Conservation (phyloP, 2,888 invertebrate genomes). For the Lymantria monacha region DNA sequence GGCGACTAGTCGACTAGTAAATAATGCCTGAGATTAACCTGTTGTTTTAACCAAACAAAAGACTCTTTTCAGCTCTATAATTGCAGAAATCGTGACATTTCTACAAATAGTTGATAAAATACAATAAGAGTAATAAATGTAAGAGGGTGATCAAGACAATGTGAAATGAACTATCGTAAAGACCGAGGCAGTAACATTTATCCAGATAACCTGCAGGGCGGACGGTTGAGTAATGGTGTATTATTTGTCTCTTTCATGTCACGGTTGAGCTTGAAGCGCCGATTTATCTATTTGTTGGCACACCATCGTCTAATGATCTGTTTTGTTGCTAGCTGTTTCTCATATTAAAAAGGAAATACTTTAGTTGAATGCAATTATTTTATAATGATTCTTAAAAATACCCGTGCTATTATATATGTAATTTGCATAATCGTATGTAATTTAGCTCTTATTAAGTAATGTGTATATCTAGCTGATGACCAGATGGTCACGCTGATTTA, state of each 20-base stretch:
- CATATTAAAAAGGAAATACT: neutral
- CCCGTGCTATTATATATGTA: too few species aligned
- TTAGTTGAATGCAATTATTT: neutral
- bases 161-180: conserved; percentile 44
- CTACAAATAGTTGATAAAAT: conserved; percentile 11
- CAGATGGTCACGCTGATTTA: too few species aligned
- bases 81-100: too few species aligned
- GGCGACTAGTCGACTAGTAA: too few species aligned
- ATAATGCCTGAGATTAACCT: too few species aligned
- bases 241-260: conserved; percentile 57
- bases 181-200: conserved; percentile 40
- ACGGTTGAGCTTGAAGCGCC: conserved; percentile 30
- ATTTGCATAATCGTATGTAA: too few species aligned
- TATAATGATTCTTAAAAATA: too few species aligned
- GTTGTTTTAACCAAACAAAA: too few species aligned
- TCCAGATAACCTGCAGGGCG: conserved; percentile 53
- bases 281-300: conserved; percentile 32
- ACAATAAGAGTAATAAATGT: too few species aligned
- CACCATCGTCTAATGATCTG: conserved; percentile 30
- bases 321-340: neutral
- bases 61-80: too few species aligned
- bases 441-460: too few species aligned
- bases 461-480: too few species aligned
- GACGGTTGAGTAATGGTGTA: conserved; percentile 50
- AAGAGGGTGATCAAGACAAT: conserved; percentile 47